Evolutionary conservation across 2,888 invertebrate genomes (phyloP).

Genomic region (Ischnura elegans): DNA sequence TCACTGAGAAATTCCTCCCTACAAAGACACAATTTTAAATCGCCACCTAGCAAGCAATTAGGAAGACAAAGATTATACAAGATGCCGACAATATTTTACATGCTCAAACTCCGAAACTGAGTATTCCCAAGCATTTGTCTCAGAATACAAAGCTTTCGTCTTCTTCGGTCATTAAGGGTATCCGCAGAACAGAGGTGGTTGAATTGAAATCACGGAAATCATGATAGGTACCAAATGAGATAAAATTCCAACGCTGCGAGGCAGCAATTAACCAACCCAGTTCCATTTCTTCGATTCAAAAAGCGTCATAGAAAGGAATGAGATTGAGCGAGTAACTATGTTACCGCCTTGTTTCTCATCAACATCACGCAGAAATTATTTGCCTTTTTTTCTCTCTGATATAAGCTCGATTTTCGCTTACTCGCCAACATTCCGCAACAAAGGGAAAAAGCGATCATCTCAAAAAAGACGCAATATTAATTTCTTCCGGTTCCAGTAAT

Average conservation of each 20-base stretch:
- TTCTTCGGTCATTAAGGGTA: neutral
- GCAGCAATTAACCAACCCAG: neutral
- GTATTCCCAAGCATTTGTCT: neutral
- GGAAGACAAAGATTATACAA: too few relatives aligned
- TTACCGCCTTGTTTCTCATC: neutral
- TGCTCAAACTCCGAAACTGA: neutral
- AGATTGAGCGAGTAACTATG: neutral
- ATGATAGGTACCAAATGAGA: too few relatives aligned
- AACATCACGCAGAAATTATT: neutral
- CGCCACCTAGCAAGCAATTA: too few relatives aligned
- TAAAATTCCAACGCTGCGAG: neutral
- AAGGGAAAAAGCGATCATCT: neutral
- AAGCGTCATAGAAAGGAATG: neutral
- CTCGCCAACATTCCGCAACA: neutral
- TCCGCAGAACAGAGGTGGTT: conserved; percentile 3
- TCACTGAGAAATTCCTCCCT: too few relatives aligned
- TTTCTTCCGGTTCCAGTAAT: too few relatives aligned
- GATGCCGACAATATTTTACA: too few relatives aligned
- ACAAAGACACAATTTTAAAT: too few relatives aligned
- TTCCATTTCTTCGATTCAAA: neutral
- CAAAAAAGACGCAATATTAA: neutral
- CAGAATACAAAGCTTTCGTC: neutral
- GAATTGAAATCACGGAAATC: neutral
- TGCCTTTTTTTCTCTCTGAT: neutral
- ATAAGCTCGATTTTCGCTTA: neutral